Conservation (phyloP, 2,888 invertebrate genomes). For the Lampropteryx suffumata region DNA sequence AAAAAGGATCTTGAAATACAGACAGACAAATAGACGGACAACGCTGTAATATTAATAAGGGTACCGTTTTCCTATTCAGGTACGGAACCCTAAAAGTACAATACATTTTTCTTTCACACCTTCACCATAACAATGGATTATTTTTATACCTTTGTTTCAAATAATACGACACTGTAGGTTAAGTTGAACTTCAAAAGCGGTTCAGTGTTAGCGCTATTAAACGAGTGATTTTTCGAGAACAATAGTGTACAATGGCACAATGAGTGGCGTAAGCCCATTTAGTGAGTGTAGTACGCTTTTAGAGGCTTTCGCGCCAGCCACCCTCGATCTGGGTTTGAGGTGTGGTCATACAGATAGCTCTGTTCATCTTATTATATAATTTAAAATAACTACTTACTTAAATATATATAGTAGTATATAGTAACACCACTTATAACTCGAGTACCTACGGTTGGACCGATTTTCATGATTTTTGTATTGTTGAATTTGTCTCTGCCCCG, state of each 20-base stretch:
- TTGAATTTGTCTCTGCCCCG: no score
- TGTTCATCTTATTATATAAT: background rate
- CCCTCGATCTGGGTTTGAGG: constrained; percentile 31
- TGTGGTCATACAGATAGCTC: constrained; percentile 19
- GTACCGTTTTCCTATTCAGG: no score
- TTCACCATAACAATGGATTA: background rate
- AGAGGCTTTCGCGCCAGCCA: constrained; percentile 38
- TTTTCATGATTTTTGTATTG: no score
- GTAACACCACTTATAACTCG: no score
- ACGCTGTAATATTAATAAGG: no score
- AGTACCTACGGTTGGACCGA: no score
- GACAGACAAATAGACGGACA: no score
- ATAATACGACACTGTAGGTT: constrained; percentile 25
- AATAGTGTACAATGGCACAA: constrained; percentile 48
- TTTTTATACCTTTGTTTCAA: constrained; percentile 16
- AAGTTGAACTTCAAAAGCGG: constrained; percentile 35
- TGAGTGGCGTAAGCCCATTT: constrained; percentile 48
- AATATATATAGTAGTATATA: no score
- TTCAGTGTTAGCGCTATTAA: constrained; percentile 39
- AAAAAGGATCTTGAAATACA: no score
- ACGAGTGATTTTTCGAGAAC: constrained; percentile 45
- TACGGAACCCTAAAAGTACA: no score
- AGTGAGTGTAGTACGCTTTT: constrained; percentile 51
- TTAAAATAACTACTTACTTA: no score
- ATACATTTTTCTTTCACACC: background rate